A percentile compares a stretch with the other conserved stretches of the same genome.
phyloP scores from a whole-genome alignment of 2,113 vertebrate genomes.

The Aspidoscelis tigris region DNA sequence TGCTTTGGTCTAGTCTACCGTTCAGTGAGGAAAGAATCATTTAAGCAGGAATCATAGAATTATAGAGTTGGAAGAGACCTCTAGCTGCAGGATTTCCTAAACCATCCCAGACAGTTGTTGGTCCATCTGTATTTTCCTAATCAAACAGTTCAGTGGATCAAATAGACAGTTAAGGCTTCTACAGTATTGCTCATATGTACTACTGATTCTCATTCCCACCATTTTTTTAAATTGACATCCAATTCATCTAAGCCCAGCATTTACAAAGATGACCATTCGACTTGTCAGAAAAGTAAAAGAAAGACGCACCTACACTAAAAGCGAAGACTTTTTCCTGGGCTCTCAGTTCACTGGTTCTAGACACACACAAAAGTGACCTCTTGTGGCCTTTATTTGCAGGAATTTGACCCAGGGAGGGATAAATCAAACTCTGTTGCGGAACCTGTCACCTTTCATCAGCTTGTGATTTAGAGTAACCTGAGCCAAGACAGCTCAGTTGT shows the following conservation, averaged over 20 bases:
- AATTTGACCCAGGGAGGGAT: constrained; percentile 63
- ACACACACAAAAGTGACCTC: constrained; percentile 46
- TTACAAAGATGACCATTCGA: constrained; percentile 27
- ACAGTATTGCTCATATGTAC: background rate
- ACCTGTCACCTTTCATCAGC: constrained; percentile 63
- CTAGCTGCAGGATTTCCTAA: too few species aligned
- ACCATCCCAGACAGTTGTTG: too few species aligned
- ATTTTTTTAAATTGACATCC: background rate
- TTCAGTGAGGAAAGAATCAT: background rate
- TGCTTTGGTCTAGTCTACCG: too few species aligned
- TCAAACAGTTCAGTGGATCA: background rate
- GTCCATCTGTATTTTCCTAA: background rate
- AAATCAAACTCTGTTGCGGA: constrained; percentile 67
- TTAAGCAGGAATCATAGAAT: background rate
- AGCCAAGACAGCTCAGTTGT: constrained; percentile 59
- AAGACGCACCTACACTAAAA: background rate
- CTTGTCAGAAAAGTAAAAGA: constrained; percentile 47
- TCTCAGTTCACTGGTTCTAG: constrained; percentile 52
- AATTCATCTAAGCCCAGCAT: background rate
- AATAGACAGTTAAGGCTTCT: background rate
- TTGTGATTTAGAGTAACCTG: constrained; percentile 72
- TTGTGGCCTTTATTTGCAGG: constrained; percentile 56
- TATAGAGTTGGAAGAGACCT: too few species aligned
- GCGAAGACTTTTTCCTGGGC: constrained; percentile 37
- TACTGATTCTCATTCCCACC: background rate